phyloP scores from a whole-genome alignment of 2,113 vertebrate species.

The Alosa alosa region DNA sequence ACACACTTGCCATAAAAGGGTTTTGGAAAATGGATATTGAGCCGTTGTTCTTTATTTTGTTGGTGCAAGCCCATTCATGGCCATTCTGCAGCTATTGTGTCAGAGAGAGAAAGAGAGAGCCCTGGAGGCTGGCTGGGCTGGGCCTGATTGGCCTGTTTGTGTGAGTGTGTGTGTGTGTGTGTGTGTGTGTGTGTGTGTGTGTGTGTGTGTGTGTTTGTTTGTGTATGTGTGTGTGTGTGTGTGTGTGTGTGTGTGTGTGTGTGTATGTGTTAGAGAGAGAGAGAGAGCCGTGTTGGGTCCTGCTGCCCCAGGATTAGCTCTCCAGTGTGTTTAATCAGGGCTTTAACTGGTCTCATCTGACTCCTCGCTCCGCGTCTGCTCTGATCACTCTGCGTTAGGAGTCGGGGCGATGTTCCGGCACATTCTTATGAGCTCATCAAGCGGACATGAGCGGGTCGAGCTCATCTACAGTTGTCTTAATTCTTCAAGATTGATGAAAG shows the following conservation, averaged over 20 bases:
- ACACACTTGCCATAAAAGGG: background rate
- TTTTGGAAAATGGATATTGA: constrained; percentile 9
- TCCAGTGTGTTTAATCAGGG: constrained; percentile 60
- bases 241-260: background rate
- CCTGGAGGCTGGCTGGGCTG: too few species aligned
- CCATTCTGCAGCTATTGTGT: background rate
- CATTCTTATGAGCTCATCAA: background rate
- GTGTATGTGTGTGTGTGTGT: background rate
- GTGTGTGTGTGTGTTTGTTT: background rate
- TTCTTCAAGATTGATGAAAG: background rate
- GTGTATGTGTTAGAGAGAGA: background rate
- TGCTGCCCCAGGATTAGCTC: constrained; percentile 51
- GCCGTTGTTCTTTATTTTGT: constrained; percentile 1
- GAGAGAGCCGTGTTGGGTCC: constrained; percentile 9
- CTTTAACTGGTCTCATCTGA: constrained; percentile 51
- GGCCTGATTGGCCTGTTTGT: background rate
- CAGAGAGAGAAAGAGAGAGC: background rate
- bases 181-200: constrained; percentile 8
- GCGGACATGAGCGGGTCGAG: background rate
- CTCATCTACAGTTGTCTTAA: background rate
- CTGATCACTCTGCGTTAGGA: constrained; percentile 20
- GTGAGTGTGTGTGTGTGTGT: background rate
- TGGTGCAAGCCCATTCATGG: background rate
- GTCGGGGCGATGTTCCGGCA: background rate
- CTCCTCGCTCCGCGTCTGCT: constrained; percentile 42